Evolutionary conservation across 2,888 invertebrate species (phyloP).

Genomic region (Ochropleura leucogaster): DNA sequence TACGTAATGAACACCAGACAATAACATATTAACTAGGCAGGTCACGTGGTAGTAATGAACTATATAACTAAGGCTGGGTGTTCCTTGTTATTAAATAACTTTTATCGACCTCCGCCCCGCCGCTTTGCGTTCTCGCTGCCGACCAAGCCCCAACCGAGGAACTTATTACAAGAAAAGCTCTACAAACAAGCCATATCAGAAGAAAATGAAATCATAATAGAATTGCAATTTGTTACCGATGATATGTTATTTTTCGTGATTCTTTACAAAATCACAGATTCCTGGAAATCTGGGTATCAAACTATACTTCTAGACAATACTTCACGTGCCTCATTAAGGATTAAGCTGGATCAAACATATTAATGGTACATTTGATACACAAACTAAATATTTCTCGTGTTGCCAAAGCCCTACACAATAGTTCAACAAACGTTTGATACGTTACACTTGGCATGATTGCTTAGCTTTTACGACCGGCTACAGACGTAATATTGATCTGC

Average conservation of each 20-base stretch:
- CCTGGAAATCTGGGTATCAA: slow-evolving; percentile 1
- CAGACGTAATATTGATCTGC: slow-evolving; percentile 61
- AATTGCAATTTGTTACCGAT: slow-evolving; percentile 38
- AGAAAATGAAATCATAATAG: slow-evolving; percentile 61
- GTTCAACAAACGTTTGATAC: slow-evolving; percentile 51
- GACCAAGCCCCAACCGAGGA: slow-evolving; percentile 66
- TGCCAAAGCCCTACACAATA: slow-evolving; percentile 33
- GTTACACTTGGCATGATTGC: slow-evolving; percentile 63
- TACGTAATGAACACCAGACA: slow-evolving; percentile 43
- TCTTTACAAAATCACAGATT: not conserved
- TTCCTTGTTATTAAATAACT: slow-evolving; percentile 89
- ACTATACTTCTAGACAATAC: not conserved
- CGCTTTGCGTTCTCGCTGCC: slow-evolving; percentile 67
- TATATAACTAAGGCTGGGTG: slow-evolving; percentile 75
- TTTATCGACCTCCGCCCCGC: slow-evolving; percentile 82
- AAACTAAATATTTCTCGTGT: slow-evolving; percentile 33
- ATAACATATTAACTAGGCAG: slow-evolving; percentile 68
- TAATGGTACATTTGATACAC: slow-evolving; percentile 28
- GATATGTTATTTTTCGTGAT: slow-evolving; percentile 16
- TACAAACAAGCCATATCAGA: slow-evolving; percentile 58
- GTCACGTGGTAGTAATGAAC: slow-evolving; percentile 71
- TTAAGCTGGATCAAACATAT: slow-evolving; percentile 1
- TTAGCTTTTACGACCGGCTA: slow-evolving; percentile 59
- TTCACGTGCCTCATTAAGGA: slow-evolving; percentile 14
- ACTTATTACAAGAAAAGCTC: slow-evolving; percentile 72